phyloP scores from a whole-genome alignment of 1,140 invertebrate genomes.

The Drosophila leontia region DNA sequence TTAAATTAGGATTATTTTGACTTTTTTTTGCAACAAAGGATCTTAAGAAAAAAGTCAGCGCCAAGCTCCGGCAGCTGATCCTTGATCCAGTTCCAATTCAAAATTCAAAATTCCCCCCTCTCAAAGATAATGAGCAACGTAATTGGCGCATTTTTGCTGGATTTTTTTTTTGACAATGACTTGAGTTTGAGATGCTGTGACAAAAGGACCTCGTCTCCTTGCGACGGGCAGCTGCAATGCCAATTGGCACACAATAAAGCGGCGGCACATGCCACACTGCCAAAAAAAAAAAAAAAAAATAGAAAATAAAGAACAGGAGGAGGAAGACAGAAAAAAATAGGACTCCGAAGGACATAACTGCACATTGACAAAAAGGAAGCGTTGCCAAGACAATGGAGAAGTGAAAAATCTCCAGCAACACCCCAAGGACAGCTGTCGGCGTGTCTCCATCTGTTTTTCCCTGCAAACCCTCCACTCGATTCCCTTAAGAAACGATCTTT shows the following conservation, averaged over 20 bases:
- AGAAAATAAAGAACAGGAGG: slow-evolving; percentile 21
- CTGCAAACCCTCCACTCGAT: not conserved
- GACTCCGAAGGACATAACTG: slow-evolving; percentile 34
- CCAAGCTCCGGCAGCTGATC: slow-evolving; percentile 22
- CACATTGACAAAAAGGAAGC: slow-evolving; percentile 55
- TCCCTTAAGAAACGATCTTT: slow-evolving; percentile 2
- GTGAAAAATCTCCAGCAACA: slow-evolving; percentile 69
- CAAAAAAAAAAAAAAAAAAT: slow-evolving; percentile 27
- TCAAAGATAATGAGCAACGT: slow-evolving; percentile 58
- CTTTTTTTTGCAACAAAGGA: not conserved
- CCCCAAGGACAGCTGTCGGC: slow-evolving; percentile 72
- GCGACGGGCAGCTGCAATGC: slow-evolving; percentile 34
- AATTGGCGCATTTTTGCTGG: slow-evolving; percentile 68
- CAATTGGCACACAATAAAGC: slow-evolving; percentile 51
- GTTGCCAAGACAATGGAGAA: slow-evolving; percentile 61
- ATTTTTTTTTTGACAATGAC: slow-evolving; percentile 39
- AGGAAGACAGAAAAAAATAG: slow-evolving; percentile 10
- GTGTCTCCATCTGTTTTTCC: slow-evolving; percentile 34
- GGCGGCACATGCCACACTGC: slow-evolving; percentile 61
- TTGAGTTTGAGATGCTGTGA: slow-evolving; percentile 24
- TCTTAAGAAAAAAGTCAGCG: slow-evolving; percentile 5
- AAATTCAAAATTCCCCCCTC: not conserved
- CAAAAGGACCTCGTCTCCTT: slow-evolving; percentile 35
- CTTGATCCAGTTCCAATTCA: not conserved
- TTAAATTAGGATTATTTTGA: slow-evolving; percentile 7